These are phyloP conservation scores for Argyresthia albistria DNA, from an alignment of 2,888 invertebrate species.

Conservation along the genomic window DNA sequence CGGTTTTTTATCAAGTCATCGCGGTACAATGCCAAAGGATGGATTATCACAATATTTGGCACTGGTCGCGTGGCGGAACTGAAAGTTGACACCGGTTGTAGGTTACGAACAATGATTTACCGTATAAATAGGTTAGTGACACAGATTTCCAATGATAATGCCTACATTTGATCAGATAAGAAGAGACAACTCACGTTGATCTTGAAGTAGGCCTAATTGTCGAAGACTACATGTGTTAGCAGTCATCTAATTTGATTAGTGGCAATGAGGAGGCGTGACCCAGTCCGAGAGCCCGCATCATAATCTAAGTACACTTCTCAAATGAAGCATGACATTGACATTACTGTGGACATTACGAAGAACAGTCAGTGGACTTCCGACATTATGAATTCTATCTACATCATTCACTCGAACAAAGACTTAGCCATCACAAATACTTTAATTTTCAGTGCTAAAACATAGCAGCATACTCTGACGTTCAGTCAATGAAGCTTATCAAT, in stretches of 20 bases:
- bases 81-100: constrained; percentile 42
- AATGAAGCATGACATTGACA: background rate
- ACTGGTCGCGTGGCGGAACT: constrained; percentile 46
- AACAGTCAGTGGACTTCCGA: constrained; percentile 3
- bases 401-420: too few species aligned
- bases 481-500: too few species aligned
- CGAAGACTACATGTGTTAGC: too few species aligned
- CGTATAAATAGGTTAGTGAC: background rate
- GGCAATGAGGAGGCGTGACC: background rate
- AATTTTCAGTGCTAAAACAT: too few species aligned
- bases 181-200: too few species aligned
- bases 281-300: background rate
- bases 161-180: too few species aligned
- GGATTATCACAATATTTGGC: constrained; percentile 69
- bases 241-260: too few species aligned
- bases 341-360: background rate
- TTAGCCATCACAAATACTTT: too few species aligned
- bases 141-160: background rate
- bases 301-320: background rate
- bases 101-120: constrained; percentile 17
- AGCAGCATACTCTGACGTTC: too few species aligned
- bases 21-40: constrained; percentile 50
- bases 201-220: too few species aligned
- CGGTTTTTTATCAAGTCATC: constrained; percentile 67
- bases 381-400: constrained; percentile 13